These are phyloP conservation scores for Paraplagusia blochii DNA, from an alignment of 2,113 vertebrate genomes.

Conservation along the genomic window DNA sequence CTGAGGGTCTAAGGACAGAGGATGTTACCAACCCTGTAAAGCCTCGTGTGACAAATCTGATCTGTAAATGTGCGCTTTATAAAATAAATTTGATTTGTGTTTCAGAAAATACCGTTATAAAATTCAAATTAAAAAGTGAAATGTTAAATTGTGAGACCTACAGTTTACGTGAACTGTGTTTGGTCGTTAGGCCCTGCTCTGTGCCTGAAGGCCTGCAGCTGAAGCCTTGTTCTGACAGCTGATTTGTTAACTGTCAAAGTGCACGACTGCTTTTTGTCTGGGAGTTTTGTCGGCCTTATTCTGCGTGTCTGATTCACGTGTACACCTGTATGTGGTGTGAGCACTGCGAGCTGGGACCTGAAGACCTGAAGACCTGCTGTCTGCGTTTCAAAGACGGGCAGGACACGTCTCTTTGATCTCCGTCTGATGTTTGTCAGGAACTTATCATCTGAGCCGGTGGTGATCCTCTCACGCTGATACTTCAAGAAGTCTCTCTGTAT, in stretches of 20 bases:
- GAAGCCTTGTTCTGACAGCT: neutral
- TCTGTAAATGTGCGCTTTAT: too few relatives aligned
- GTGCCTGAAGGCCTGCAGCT: neutral
- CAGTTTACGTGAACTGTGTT: too few relatives aligned
- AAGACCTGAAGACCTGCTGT: conserved; percentile 10
- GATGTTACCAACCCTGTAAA: too few relatives aligned
- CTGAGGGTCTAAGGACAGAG: too few relatives aligned
- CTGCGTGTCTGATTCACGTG: neutral
- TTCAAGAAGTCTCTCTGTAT: conserved; percentile 36
- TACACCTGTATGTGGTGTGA: neutral
- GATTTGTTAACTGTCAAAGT: neutral
- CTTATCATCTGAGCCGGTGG: conserved; percentile 44
- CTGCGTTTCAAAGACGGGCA: conserved; percentile 35
- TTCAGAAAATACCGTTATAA: too few relatives aligned
- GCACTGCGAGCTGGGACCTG: conserved; percentile 1
- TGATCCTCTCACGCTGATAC: conserved; percentile 23
- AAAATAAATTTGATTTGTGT: too few relatives aligned
- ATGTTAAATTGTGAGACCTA: too few relatives aligned
- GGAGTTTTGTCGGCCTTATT: neutral
- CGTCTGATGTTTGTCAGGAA: conserved; percentile 56
- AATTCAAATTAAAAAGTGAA: too few relatives aligned
- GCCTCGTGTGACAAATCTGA: too few relatives aligned
- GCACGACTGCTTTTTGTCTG: neutral
- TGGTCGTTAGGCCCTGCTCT: too few relatives aligned
- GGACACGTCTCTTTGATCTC: conserved; percentile 59